Evolutionary conservation across 2,113 vertebrate species (phyloP).

Genomic region (Struthio camelus): DNA sequence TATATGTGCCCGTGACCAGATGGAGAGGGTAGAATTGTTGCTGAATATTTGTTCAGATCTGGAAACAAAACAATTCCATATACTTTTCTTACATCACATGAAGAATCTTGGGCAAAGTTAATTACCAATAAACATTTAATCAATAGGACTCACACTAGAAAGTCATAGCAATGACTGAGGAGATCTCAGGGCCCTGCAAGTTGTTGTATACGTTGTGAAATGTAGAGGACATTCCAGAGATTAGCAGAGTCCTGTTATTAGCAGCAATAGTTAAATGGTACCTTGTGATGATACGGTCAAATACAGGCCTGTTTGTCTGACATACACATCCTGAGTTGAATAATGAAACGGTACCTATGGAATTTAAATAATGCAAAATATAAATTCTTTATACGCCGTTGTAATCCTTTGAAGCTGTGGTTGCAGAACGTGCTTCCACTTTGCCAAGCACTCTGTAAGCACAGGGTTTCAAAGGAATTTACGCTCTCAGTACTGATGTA

Average conservation of each 20-base stretch:
- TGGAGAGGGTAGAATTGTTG: background rate
- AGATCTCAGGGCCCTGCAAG: background rate
- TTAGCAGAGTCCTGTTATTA: background rate
- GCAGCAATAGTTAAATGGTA: background rate
- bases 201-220: background rate
- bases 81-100: rapidly evolving
- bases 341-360: background rate
- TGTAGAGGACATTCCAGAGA: background rate
- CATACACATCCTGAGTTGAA: background rate
- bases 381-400: background rate
- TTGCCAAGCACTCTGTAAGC: background rate
- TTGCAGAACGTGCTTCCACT: background rate
- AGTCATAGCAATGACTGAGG: background rate
- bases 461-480: background rate
- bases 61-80: background rate
- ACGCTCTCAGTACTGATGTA: background rate
- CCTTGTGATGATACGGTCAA: background rate
- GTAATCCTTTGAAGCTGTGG: background rate
- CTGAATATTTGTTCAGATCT: background rate
- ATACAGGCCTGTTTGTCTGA: background rate
- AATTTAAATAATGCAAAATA: background rate
- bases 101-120: background rate
- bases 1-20: background rate
- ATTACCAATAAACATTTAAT: background rate
- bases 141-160: background rate